A percentile compares a stretch with the other conserved stretches of the same genome.
These are phyloP conservation scores for Luperina nickerlii DNA, from an alignment of 2,888 invertebrate genomes.

Conservation along the genomic window DNA sequence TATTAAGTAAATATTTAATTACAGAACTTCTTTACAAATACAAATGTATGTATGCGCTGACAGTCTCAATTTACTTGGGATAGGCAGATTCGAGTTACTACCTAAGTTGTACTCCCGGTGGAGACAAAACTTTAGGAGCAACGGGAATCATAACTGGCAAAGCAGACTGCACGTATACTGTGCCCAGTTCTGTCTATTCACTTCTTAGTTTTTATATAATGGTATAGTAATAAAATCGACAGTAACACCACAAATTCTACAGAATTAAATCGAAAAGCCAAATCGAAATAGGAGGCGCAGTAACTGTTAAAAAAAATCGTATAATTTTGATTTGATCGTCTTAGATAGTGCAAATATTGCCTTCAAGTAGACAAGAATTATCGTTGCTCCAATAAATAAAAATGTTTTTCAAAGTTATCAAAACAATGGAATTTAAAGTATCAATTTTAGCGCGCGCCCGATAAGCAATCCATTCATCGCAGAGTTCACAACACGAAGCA, in stretches of 20 bases:
- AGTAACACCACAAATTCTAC: neutral
- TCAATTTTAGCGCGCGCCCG: too few species aligned
- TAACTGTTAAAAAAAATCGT: too few species aligned
- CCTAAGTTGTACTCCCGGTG: too few species aligned
- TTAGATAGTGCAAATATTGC: too few species aligned
- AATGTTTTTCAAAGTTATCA: too few species aligned
- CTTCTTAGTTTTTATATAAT: neutral
- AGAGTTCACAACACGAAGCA: neutral
- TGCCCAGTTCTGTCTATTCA: too few species aligned
- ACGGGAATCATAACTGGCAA: neutral
- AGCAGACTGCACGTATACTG: neutral
- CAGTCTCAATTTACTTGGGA: neutral
- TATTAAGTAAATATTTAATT: neutral
- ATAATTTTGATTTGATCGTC: too few species aligned
- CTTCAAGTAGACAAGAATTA: too few species aligned
- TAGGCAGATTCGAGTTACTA: neutral
- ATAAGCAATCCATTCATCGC: too few species aligned
- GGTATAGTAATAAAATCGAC: neutral
- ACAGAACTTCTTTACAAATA: neutral
- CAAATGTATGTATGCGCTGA: neutral
- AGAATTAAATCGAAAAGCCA: neutral
- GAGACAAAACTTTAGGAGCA: neutral
- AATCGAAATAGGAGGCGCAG: too few species aligned
- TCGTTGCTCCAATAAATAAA: too few species aligned
- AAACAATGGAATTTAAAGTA: too few species aligned